A percentile compares a stretch with the other conserved stretches of the same genome.
Conservation (phyloP, 2,797 vertebrate genomes). For the Heliangelus exortis region DNA sequence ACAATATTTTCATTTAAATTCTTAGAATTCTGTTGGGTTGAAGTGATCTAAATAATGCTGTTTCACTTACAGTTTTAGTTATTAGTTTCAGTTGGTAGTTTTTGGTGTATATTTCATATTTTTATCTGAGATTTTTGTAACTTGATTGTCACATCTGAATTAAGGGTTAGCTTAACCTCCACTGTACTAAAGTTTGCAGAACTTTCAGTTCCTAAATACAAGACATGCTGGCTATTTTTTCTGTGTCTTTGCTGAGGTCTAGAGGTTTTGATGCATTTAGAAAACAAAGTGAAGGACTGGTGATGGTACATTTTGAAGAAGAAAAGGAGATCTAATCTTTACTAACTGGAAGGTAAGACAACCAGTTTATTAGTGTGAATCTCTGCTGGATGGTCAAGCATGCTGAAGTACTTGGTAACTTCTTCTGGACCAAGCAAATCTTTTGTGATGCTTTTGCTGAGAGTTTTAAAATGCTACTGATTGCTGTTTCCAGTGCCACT, state of each 20-base stretch:
- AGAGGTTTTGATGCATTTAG: not conserved
- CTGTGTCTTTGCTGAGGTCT: not conserved
- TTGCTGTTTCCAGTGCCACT: not conserved
- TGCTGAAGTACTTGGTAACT: not conserved
- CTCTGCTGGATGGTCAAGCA: not conserved
- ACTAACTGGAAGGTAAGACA: not conserved
- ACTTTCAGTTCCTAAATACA: not conserved
- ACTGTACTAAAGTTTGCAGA: not conserved
- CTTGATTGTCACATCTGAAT: not conserved
- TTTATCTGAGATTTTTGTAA: not conserved
- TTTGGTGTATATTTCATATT: not conserved
- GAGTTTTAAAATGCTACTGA: not conserved
- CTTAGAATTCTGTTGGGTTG: not conserved
- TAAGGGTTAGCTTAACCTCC: not conserved
- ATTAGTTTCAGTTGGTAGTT: not conserved
- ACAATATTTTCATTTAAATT: not conserved
- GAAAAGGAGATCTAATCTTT: not conserved
- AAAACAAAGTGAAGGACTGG: not conserved
- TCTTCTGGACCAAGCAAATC: not conserved
- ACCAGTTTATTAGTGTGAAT: not conserved
- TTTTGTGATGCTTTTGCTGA: not conserved
- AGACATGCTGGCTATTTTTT: not conserved
- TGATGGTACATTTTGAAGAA: not conserved
- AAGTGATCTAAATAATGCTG: not conserved
- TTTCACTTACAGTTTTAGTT: not conserved